Conservation (phyloP, 53 echinoderm and acorn worm species). For the Zoroaster sp. region DNA sequence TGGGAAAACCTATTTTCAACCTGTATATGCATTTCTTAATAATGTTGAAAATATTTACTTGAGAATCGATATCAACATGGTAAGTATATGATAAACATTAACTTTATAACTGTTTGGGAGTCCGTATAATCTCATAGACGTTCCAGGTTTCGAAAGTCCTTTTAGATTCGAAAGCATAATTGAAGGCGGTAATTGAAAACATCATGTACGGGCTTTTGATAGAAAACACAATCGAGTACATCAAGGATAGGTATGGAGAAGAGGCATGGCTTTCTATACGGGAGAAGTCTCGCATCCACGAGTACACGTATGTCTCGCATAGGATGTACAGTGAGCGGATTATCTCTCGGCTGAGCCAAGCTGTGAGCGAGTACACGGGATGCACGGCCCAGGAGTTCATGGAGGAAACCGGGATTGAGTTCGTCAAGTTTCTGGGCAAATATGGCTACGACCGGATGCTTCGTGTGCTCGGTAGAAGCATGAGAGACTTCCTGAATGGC, state of each 20-base stretch:
- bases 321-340: constrained; percentile 93
- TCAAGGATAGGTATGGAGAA: constrained; percentile 82
- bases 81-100: too few species aligned
- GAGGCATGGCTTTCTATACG: constrained; percentile 78
- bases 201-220: constrained; percentile 90
- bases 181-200: neutral
- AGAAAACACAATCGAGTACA: constrained; percentile 86
- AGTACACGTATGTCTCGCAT: constrained; percentile 91
- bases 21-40: too few species aligned
- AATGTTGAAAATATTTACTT: too few species aligned
- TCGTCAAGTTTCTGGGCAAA: constrained; percentile 80
- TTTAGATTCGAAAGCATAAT: too few species aligned
- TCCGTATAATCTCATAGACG: too few species aligned
- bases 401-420: constrained; percentile 67
- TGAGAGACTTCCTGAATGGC: constrained; percentile 93
- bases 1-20: too few species aligned
- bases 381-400: constrained; percentile 75
- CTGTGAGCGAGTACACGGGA: constrained; percentile 73
- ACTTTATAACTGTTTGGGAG: too few species aligned
- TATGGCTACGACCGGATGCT: constrained; percentile 93
- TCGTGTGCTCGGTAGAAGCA: constrained; percentile 85
- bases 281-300: constrained; percentile 84
- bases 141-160: too few species aligned
- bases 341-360: constrained; percentile 73
- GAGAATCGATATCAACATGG: too few species aligned